phyloP scores from a whole-genome alignment of 2,113 vertebrate genomes.

The Micronycteris hirsuta region DNA sequence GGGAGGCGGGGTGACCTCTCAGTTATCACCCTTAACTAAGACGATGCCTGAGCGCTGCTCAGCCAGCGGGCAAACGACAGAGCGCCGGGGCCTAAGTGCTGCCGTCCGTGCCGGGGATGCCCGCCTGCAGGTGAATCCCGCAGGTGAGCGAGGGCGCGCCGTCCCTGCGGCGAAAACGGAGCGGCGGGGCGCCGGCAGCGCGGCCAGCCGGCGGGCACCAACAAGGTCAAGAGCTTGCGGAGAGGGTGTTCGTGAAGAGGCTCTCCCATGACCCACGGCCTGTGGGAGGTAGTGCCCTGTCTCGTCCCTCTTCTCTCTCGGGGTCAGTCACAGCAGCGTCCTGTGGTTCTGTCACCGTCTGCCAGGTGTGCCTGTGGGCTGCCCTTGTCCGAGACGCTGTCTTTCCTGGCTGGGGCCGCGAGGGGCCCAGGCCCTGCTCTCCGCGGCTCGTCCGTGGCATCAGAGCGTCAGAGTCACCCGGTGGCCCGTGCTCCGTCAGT shows the following conservation, averaged over 20 bases:
- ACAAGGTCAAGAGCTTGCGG: not conserved
- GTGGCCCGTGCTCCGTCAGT: rapidly evolving
- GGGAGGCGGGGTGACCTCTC: not conserved
- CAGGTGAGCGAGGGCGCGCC: not conserved
- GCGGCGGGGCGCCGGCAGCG: rapidly evolving
- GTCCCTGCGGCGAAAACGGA: not conserved
- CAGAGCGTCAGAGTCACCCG: rapidly evolving
- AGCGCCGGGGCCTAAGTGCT: not conserved
- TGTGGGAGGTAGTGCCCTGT: not conserved
- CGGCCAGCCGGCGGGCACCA: too few species aligned
- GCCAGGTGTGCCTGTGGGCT: not conserved
- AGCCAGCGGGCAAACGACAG: not conserved
- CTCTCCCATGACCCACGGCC: not conserved
- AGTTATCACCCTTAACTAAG: too few species aligned
- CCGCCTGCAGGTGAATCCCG: not conserved
- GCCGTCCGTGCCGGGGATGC: not conserved
- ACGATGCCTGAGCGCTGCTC: too few species aligned
- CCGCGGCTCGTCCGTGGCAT: not conserved
- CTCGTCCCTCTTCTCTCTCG: not conserved
- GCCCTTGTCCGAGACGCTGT: not conserved
- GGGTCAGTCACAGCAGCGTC: not conserved
- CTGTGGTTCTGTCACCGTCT: not conserved
- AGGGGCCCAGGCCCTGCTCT: not conserved
- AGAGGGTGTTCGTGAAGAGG: not conserved
- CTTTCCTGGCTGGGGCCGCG: not conserved